Conservation (phyloP, 2,797 vertebrate species). For the Pantherophis vulpinus region DNA sequence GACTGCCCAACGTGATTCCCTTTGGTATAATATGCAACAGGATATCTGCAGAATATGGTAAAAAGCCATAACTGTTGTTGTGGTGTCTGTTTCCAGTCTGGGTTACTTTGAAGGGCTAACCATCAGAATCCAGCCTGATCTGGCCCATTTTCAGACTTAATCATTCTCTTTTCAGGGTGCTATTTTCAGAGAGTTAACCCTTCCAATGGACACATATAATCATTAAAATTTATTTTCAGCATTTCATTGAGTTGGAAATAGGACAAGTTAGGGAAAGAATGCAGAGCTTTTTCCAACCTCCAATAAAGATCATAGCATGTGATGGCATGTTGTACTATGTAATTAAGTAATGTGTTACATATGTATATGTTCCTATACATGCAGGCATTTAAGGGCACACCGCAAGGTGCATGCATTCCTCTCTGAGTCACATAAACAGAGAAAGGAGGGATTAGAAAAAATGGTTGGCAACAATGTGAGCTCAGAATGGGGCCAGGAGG, state of each 20-base stretch:
- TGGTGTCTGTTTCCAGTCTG: not conserved
- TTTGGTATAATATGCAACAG: not conserved
- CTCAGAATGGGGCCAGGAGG: not conserved
- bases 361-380: not conserved
- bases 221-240: not conserved
- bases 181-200: not conserved
- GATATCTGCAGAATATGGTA: not conserved
- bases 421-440: not conserved
- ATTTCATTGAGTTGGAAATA: not conserved
- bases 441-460: not conserved
- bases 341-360: not conserved
- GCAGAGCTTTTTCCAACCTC: not conserved
- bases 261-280: not conserved
- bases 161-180: not conserved
- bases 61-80: not conserved
- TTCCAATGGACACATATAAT: not conserved
- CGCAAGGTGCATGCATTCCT: not conserved
- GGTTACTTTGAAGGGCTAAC: not conserved
- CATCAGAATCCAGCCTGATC: not conserved
- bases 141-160: not conserved
- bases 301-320: not conserved
- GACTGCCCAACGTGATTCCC: not conserved
- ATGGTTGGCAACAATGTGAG: not conserved
- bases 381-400: not conserved
- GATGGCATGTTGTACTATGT: not conserved